Evolutionary conservation across 2,113 vertebrate species (phyloP), one percentile per base, ranked within the genome.

Genomic region (Brachyhypopomus gauderio): DNA sequence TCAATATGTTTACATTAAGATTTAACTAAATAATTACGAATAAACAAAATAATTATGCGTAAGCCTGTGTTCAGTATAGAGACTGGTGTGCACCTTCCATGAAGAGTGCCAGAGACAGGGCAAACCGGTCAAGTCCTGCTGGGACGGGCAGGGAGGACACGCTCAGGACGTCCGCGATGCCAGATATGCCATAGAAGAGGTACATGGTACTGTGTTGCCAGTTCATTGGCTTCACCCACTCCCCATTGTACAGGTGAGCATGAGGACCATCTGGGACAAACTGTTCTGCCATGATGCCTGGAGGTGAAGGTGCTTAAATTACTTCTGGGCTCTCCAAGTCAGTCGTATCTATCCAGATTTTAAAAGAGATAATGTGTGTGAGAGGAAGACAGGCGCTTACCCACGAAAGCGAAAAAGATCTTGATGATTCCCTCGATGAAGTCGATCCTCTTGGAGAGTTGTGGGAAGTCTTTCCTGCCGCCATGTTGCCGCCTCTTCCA

Each of bases 161-260:
- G 19, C 88, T 93, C 82, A 93, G 74, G 79, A 98, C 80, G 1
- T 97, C 91, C 0, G 90, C 85, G 1, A 94, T 52, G 4, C 96
- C 98, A 0, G 94, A 94, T 77, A 96, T 90, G 0, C 94, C 94
- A 0, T 92, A 99, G 92, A 99, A 99, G 9, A 99, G 90, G 87
- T 99, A 99, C 97, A 99, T 99, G 75, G 97, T 98, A 88, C 89
- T 88, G 91, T 99, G 98, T 87, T 99, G 98, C 98, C 98, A 99
- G 89, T 99, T 99, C 97, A 98, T 98, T 72, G 97, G 87, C 88
- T 99, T 98, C 17, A 96, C 91, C 98, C 98, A 99, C 0, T 89
- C 75, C 0, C 2, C 66, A 0, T 73, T 81, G 78, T 93, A 95
- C 19, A 99, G 94, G 77, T 91, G 91, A 56, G 96, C 82, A 64